Conservation (phyloP, 2,113 vertebrate species). For the Scartelaos histophorus region DNA sequence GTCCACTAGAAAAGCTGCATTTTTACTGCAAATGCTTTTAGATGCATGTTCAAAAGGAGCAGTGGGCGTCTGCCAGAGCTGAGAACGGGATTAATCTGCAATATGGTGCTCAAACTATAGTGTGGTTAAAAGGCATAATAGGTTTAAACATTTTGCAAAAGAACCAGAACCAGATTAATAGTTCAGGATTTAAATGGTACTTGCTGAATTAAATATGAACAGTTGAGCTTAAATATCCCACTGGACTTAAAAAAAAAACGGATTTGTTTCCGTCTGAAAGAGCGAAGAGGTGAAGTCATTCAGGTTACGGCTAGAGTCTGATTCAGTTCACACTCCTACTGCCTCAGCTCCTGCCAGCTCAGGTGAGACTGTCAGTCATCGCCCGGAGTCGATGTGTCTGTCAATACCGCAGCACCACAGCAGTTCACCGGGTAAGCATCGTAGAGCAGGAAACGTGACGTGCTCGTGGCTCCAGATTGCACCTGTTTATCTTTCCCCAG, state of each 20-base stretch:
- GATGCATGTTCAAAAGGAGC: too few species aligned
- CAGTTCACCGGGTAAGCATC: neutral
- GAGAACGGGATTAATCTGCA: too few species aligned
- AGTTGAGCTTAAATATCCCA: neutral
- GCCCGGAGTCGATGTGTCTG: neutral
- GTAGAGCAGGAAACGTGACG: neutral
- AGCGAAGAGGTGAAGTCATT: neutral
- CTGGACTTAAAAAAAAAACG: neutral
- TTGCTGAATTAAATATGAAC: neutral
- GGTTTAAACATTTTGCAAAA: neutral
- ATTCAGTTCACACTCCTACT: slow-evolving; percentile 14
- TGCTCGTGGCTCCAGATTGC: neutral
- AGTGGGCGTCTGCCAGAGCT: too few species aligned
- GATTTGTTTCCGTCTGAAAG: neutral
- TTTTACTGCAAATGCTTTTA: too few species aligned
- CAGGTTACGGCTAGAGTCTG: neutral
- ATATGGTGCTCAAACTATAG: too few species aligned
- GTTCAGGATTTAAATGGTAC: neutral
- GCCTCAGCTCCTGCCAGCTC: slow-evolving; percentile 1
- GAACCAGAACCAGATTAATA: neutral
- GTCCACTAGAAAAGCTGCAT: too few species aligned
- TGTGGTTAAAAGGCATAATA: too few species aligned
- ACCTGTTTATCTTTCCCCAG: slow-evolving; percentile 18
- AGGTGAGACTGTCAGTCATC: slow-evolving; percentile 8
- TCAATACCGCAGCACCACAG: neutral